These are phyloP conservation scores for Lophotriccus pileatus DNA, from an alignment of 2,797 vertebrate genomes.

Conservation along the genomic window DNA sequence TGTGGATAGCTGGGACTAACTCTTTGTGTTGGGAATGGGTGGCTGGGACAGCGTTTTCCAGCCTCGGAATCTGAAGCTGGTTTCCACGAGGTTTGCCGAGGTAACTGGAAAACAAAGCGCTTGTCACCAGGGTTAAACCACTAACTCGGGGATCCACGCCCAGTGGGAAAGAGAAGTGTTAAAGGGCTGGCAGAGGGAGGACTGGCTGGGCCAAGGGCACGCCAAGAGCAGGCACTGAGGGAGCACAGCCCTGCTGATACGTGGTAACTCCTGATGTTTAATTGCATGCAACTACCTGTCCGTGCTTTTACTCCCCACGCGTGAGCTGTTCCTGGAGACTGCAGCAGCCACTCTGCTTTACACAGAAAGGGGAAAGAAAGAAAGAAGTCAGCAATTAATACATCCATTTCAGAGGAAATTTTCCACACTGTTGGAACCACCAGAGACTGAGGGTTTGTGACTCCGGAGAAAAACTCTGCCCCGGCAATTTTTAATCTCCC, in stretches of 20 bases:
- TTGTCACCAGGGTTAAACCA: background rate
- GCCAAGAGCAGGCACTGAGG: background rate
- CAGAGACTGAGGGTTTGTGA: background rate
- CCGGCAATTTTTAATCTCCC: background rate
- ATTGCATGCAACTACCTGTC: background rate
- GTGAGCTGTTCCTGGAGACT: accelerated
- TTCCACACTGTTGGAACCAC: accelerated
- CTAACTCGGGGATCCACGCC: background rate
- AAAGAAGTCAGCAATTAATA: background rate
- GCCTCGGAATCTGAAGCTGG: background rate
- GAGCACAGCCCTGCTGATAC: background rate
- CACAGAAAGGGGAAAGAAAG: background rate
- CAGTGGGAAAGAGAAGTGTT: accelerated
- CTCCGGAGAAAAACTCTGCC: background rate
- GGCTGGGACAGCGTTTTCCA: background rate
- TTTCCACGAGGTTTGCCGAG: background rate
- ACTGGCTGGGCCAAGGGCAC: background rate
- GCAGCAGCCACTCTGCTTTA: background rate
- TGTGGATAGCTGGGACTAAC: background rate
- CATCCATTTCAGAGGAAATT: background rate
- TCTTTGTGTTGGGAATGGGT: background rate
- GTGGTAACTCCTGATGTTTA: background rate
- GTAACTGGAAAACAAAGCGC: background rate
- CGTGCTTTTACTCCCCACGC: background rate
- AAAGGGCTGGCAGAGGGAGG: background rate